Conservation (phyloP, 2,113 vertebrate species). For the Tapirus terrestris region DNA sequence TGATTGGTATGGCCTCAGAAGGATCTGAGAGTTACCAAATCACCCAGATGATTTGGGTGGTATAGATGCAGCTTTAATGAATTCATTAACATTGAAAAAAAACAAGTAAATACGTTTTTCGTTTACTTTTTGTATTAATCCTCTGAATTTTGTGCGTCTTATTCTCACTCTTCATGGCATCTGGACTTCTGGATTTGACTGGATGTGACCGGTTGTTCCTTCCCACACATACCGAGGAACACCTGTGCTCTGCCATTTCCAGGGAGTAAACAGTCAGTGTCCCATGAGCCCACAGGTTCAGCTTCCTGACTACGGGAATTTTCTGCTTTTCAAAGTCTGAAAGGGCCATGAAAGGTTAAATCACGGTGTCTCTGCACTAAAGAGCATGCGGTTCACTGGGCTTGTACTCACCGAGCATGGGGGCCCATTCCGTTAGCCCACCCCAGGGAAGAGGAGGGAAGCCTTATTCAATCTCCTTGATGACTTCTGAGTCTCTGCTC, state of each 20-base stretch:
- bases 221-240: rapidly evolving
- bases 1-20: neutral
- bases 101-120: neutral
- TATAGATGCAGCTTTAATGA: neutral
- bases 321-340: neutral
- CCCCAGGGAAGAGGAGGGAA: neutral
- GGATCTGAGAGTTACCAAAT: neutral
- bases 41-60: neutral
- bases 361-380: neutral
- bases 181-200: neutral
- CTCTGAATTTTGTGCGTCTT: neutral
- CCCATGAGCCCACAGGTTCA: rapidly evolving
- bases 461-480: neutral
- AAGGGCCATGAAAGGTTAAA: neutral
- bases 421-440: rapidly evolving
- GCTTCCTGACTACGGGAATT: neutral
- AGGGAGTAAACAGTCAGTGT: rapidly evolving
- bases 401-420: neutral
- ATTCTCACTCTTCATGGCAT: neutral
- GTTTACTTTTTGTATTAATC: neutral
- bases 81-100: neutral
- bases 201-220: neutral
- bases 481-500: neutral
- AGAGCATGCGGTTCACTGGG: neutral
- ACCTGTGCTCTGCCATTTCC: neutral